Conservation (phyloP, 2,797 vertebrate genomes). For the Phylloscopus collybita region DNA sequence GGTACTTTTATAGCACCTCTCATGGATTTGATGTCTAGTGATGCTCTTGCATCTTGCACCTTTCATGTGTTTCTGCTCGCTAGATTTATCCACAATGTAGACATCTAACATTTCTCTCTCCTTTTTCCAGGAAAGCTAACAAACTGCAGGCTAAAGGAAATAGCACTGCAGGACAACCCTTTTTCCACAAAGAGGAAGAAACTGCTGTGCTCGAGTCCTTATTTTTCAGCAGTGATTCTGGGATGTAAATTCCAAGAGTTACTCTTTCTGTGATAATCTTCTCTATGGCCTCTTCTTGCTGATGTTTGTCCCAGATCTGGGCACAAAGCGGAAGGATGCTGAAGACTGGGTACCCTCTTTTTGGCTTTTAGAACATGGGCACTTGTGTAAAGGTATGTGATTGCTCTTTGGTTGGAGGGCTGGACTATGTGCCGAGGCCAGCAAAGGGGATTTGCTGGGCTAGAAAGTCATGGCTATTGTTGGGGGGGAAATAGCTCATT, state of each 20-base stretch:
- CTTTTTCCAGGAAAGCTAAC: background rate
- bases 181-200: background rate
- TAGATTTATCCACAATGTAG: background rate
- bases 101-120: background rate
- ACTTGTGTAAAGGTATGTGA: conserved; percentile 88
- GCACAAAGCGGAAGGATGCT: conserved; percentile 84
- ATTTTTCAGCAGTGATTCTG: background rate
- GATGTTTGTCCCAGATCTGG: conserved; percentile 82
- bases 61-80: background rate
- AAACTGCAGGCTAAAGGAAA: background rate
- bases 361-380: conserved; percentile 84
- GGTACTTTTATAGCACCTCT: background rate
- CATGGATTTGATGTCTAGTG: background rate
- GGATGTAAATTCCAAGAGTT: conserved; percentile 51
- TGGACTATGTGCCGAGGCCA: background rate
- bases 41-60: background rate
- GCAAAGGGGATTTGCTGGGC: background rate
- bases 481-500: background rate
- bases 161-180: background rate
- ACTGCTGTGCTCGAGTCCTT: background rate
- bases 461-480: background rate
- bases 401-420: background rate
- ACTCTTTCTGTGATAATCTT: conserved; percentile 77
- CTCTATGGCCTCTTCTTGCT: conserved; percentile 86
- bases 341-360: conserved; percentile 84